Evolutionary conservation across 2,888 invertebrate genomes (phyloP).

Genomic region (Plutella xylostella): DNA sequence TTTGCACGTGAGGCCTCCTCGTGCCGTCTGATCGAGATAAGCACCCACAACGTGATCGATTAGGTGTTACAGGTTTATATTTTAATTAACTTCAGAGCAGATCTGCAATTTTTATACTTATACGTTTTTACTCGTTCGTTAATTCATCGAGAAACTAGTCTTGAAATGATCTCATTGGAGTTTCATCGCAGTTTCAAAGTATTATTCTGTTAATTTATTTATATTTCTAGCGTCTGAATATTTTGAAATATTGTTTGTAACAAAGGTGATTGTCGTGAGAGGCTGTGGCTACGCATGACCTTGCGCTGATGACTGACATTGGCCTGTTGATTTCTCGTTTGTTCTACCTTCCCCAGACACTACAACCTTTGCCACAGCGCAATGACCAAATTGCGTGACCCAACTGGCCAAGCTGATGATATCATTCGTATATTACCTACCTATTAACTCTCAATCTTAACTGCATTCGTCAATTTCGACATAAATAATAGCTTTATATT

Average conservation of each 20-base stretch:
- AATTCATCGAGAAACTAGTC: no score
- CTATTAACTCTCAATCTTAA: not conserved
- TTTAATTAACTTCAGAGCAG: no score
- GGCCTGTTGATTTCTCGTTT: slow-evolving; percentile 45
- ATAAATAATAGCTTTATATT: slow-evolving; percentile 1
- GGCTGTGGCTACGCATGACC: slow-evolving; percentile 40
- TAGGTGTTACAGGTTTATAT: no score
- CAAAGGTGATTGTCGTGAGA: slow-evolving; percentile 39
- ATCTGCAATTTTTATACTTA: no score
- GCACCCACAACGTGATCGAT: slow-evolving; percentile 38
- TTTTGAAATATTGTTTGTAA: no score
- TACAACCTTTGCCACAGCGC: slow-evolving; percentile 26
- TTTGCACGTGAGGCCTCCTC: slow-evolving; percentile 36
- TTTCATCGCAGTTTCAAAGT: no score
- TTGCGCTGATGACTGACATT: slow-evolving; percentile 52
- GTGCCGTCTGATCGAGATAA: slow-evolving; percentile 38
- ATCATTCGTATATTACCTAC: not conserved
- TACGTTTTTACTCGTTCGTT: no score
- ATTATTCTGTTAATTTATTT: no score
- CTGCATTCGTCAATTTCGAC: not conserved
- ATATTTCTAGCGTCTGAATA: no score
- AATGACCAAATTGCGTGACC: slow-evolving; percentile 20
- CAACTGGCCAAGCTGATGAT: slow-evolving; percentile 1
- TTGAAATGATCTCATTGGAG: no score
- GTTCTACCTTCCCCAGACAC: slow-evolving; percentile 23